phyloP scores from a whole-genome alignment of 2,888 invertebrate species.

The Callyntrura guangdongensis region DNA sequence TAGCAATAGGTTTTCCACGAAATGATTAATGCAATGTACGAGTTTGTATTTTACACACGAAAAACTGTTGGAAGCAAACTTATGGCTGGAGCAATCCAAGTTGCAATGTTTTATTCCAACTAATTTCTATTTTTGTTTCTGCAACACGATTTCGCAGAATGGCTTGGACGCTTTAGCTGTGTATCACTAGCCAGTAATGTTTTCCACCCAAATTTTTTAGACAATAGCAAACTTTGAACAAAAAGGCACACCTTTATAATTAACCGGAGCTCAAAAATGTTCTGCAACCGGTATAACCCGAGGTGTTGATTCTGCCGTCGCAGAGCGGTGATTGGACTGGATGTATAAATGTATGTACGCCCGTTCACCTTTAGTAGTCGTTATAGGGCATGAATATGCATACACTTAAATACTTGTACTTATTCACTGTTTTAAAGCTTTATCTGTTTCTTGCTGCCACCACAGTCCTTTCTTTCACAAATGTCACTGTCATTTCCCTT shows the following conservation, averaged over 20 bases:
- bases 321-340: too few relatives aligned
- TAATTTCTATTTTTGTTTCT: not conserved
- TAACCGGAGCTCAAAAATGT: not conserved
- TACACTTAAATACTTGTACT: not conserved
- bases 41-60: too few relatives aligned
- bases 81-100: too few relatives aligned
- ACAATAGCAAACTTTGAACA: not conserved
- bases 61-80: too few relatives aligned
- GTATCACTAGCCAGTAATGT: not conserved
- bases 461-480: not conserved
- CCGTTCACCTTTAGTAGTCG: too few relatives aligned
- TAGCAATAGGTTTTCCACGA: too few relatives aligned
- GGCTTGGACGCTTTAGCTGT: not conserved
- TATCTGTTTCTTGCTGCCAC: not conserved
- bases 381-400: too few relatives aligned
- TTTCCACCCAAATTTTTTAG: not conserved
- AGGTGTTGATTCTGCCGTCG: not conserved
- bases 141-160: not conserved
- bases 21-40: too few relatives aligned
- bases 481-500: slow-evolving; percentile 33
- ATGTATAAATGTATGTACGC: too few relatives aligned
- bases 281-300: not conserved
- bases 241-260: not conserved
- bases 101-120: too few relatives aligned
- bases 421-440: slow-evolving; percentile 15